A percentile compares a stretch with the other conserved stretches of the same genome.
Conservation (phyloP, 2,888 invertebrate genomes). For the Tenthredo amoena region DNA sequence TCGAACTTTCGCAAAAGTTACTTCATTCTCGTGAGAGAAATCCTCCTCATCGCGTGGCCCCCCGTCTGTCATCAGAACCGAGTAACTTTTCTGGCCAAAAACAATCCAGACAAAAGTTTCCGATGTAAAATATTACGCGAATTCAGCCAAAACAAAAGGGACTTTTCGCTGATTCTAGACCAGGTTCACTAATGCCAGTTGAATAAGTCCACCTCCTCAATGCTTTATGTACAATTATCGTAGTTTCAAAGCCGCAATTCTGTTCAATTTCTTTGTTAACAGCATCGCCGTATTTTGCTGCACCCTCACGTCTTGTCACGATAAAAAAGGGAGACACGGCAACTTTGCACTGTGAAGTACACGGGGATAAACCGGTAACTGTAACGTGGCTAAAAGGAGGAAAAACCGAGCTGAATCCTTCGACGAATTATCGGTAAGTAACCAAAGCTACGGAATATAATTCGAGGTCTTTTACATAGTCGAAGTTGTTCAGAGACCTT, state of each 20-base stretch:
- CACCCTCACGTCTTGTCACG: conserved; percentile 84
- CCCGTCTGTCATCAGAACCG: not conserved
- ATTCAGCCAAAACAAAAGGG: not conserved
- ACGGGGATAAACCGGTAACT: conserved; percentile 89
- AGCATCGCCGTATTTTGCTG: conserved; percentile 88
- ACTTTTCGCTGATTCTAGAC: not conserved
- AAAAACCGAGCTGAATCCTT: conserved; percentile 85
- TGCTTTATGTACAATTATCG: not conserved
- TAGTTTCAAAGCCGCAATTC: not conserved
- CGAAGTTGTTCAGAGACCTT: not conserved
- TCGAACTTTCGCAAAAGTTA: conserved; percentile 32
- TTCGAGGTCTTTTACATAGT: not conserved
- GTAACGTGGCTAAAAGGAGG: conserved; percentile 88
- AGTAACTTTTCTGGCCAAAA: not conserved
- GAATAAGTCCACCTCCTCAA: not conserved
- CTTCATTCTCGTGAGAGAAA: conserved; percentile 3
- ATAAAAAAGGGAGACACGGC: conserved; percentile 88
- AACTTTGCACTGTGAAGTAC: conserved; percentile 87
- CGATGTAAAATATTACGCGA: not conserved
- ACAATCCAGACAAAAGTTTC: conserved; percentile 1
- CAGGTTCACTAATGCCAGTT: not conserved
- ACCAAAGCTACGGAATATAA: not conserved
- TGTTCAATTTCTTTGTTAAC: conserved; percentile 61
- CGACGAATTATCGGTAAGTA: conserved; percentile 84
- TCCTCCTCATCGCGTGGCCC: not conserved